Base-by-base conservation (phyloP, 2,797 vertebrate genomes). In the Macropus fuliginosus region DNA sequence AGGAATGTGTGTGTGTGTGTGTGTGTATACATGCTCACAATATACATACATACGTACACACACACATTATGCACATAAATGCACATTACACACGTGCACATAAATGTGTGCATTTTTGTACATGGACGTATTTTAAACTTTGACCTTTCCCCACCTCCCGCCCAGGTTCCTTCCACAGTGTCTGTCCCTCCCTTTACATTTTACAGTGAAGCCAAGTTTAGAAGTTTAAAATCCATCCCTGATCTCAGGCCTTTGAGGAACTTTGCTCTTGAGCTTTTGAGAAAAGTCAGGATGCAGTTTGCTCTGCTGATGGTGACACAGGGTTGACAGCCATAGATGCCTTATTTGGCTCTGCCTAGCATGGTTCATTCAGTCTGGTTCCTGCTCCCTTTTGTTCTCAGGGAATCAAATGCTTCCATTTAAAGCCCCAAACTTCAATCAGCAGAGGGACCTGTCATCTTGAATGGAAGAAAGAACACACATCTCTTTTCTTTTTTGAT, bases 201-300 rank as follows among this genome's bases (percentile, higher is more conserved):
- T 87, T 92, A 57, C 18, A 57, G 1, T 62, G 91, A 92, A 81
- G 90, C 52, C 40, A 56, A 3, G 21, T 18, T 54, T 57, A 90
- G 31, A 55, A 13, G 31, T 54, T n/a, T 89, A 54, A n/a, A 55
- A 12, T 94, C 54, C n/a, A 91, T 12, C 5, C 3, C n/a, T 0
- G 29, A 50, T 93, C 18, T 91, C n/a, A 52, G 52, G 54, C 91
- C 93, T 90, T 93, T 62, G 50, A 87, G 54, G 50, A 91, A 50
- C 29, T 59, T 0, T 16, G 27, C 4, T 92, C 40, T 91, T n/a
- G 14, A 92, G 31, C 91, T 96, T 12, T 95, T 92, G 57, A 87
- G 66, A 93, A 95, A 81, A 92, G 55, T 89, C 29, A 59, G 52
- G 66, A 16, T 93, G 3, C 94, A 28, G 50, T 94, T 94, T 90